A percentile compares a stretch with the other conserved stretches of the same genome.
phyloP scores from a whole-genome alignment of 2,113 vertebrate species.

The Hippocampus barbouri region DNA sequence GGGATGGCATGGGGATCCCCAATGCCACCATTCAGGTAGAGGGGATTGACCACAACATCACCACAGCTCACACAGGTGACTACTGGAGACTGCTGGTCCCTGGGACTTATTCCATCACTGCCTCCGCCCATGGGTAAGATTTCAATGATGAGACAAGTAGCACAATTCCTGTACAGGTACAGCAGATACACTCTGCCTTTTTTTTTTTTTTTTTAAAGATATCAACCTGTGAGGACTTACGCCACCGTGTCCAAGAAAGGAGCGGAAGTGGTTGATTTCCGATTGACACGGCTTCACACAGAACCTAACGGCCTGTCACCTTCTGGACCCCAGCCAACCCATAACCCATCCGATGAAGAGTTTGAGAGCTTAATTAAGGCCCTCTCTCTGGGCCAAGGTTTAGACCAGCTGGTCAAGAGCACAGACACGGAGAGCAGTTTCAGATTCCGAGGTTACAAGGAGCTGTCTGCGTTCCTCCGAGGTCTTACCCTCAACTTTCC shows the following conservation, averaged over 20 bases:
- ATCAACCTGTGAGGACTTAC: slow-evolving; percentile 74
- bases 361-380: slow-evolving; percentile 86
- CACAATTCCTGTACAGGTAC: background rate
- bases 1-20: slow-evolving; percentile 80
- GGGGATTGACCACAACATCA: slow-evolving; percentile 79
- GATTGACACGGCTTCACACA: slow-evolving; percentile 71
- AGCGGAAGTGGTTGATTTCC: slow-evolving; percentile 84
- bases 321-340: slow-evolving; percentile 52
- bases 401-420: slow-evolving; percentile 78
- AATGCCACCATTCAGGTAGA: slow-evolving; percentile 89
- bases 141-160: background rate
- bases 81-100: slow-evolving; percentile 92
- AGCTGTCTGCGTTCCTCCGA: slow-evolving; percentile 79
- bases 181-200: background rate
- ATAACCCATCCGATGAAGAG: slow-evolving; percentile 76
- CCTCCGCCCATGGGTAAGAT: slow-evolving; percentile 85
- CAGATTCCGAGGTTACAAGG: slow-evolving; percentile 81
- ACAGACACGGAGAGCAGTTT: slow-evolving; percentile 79
- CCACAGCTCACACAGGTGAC: slow-evolving; percentile 83
- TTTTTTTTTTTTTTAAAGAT: slow-evolving; percentile 65
- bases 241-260: slow-evolving; percentile 76
- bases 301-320: slow-evolving; percentile 55
- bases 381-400: slow-evolving; percentile 83
- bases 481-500: slow-evolving; percentile 89
- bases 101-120: slow-evolving; percentile 83